Evolutionary conservation across 2,888 invertebrate species (phyloP).

Genomic region (Ceraclea dissimilis): DNA sequence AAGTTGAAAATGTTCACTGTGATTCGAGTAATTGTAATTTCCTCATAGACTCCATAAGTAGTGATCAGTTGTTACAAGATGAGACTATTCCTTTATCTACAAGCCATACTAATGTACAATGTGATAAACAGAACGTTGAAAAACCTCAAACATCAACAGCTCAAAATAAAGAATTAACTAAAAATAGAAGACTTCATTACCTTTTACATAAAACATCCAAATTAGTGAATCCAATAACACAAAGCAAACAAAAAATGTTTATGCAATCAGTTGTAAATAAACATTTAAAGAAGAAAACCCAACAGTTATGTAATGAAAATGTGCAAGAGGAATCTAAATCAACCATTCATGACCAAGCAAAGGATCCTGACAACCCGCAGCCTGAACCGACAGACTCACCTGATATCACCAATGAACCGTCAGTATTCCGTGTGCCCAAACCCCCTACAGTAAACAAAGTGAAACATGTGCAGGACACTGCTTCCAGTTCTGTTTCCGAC

Average conservation of each 20-base stretch:
- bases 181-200: constrained; percentile 47
- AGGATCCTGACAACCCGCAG: too few relatives aligned
- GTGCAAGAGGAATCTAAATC: background rate
- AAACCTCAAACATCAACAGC: background rate
- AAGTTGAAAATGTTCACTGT: constrained; percentile 12
- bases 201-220: constrained; percentile 47
- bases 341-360: too few relatives aligned
- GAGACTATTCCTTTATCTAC: constrained; percentile 38
- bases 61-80: background rate
- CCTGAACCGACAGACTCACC: too few relatives aligned
- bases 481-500: constrained; percentile 45
- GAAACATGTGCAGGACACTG: constrained; percentile 27
- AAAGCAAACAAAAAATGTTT: constrained; percentile 46
- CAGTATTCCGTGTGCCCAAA: constrained; percentile 22
- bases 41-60: constrained; percentile 35
- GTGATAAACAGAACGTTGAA: background rate
- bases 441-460: constrained; percentile 26
- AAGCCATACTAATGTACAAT: constrained; percentile 31
- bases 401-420: constrained; percentile 30
- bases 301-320: constrained; percentile 29
- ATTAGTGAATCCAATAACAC: constrained; percentile 45
- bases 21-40: constrained; percentile 36
- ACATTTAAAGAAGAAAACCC: constrained; percentile 39
- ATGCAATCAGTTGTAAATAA: constrained; percentile 48
- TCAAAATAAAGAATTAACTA: constrained; percentile 38